Percentiles rank a stretch among this genome's conserved stretches.
These are phyloP conservation scores for Onthophagus sagittarius DNA, from an alignment of 2,888 invertebrate genomes.

Conservation along the genomic window DNA sequence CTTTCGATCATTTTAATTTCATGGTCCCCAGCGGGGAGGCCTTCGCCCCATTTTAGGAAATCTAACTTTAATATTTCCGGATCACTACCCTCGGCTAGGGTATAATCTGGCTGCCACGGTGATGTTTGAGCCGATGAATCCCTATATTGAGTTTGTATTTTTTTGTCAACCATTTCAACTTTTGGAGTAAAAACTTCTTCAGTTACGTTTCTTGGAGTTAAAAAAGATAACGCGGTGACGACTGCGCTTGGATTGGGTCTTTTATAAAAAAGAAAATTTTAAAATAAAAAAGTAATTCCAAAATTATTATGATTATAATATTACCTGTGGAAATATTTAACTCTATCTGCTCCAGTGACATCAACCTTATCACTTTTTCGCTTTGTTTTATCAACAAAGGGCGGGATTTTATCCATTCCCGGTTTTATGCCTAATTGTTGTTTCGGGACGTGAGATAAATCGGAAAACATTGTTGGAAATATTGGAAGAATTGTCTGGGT, in stretches of 20 bases:
- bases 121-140: slow-evolving; percentile 74
- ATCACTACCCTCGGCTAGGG: slow-evolving; percentile 48
- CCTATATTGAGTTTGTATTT: slow-evolving; percentile 67
- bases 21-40: slow-evolving; percentile 60
- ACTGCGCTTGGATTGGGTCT: neutral
- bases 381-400: neutral
- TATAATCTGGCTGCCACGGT: slow-evolving; percentile 68
- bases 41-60: slow-evolving; percentile 50
- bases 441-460: slow-evolving; percentile 50
- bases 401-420: neutral
- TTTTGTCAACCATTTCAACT: slow-evolving; percentile 36
- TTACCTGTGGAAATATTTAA: slow-evolving; percentile 29
- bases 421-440: slow-evolving; percentile 42
- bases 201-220: neutral
- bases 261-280: neutral
- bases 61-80: slow-evolving; percentile 67
- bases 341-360: slow-evolving; percentile 29
- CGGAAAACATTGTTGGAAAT: slow-evolving; percentile 60
- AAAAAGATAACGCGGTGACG: neutral
- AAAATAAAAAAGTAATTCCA: neutral
- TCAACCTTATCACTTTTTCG: slow-evolving; percentile 12
- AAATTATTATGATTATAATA: neutral
- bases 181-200: neutral
- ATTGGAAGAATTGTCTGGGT: slow-evolving; percentile 54
- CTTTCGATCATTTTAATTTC: slow-evolving; percentile 65